Evolutionary conservation across 2,797 vertebrate genomes (phyloP), one percentile per base, ranked within the genome.

Genomic region (Mallotus villosus): DNA sequence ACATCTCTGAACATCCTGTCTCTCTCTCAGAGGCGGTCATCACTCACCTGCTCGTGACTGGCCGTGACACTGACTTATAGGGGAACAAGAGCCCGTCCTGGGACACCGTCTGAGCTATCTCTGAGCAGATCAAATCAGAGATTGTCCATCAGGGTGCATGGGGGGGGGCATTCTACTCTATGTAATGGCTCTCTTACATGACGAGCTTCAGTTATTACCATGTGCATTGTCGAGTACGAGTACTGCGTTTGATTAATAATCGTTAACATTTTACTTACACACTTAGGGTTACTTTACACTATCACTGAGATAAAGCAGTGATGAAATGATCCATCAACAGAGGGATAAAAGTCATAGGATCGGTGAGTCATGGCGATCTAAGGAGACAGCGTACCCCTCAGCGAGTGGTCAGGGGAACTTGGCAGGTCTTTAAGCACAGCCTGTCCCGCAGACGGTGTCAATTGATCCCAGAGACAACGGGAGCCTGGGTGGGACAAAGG

Each of bases 21-120:
- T 71, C 75, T 51, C 61, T 72, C 41, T 77, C 63, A 59, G 62
- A 80, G 68, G 68, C 70, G 68, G 74, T 72, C 78, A 85, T 85
- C 81, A 68, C 49, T 85, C 82, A 77, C 70, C 68, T 66, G 74
- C 58, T 63, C 65, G 61, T 58, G 58, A 66, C 57, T 12, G 37
- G 16, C 51, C 46, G 58, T 32, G 29, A 76, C 37, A 63, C 74
- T 75, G 37, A 76, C 76, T 66, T 37, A 70, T 76, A 75, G 71
- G 55, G 51, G 17, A 61, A 58, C 68, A 75, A 12, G 61, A 22
- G 22, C 22, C 14, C 17, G 12, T 4, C n/a, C 62, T 9, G 11
- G 68, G 77, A 77, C 58, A 27, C 27, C 70, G 51, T 46, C 17
- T 8, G 41, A 68, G 73, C 62, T 24, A 73, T 78, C 61, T 22